These are phyloP conservation scores for Numenius phaeopus DNA, from an alignment of 2,797 vertebrate genomes.

Conservation along the genomic window DNA sequence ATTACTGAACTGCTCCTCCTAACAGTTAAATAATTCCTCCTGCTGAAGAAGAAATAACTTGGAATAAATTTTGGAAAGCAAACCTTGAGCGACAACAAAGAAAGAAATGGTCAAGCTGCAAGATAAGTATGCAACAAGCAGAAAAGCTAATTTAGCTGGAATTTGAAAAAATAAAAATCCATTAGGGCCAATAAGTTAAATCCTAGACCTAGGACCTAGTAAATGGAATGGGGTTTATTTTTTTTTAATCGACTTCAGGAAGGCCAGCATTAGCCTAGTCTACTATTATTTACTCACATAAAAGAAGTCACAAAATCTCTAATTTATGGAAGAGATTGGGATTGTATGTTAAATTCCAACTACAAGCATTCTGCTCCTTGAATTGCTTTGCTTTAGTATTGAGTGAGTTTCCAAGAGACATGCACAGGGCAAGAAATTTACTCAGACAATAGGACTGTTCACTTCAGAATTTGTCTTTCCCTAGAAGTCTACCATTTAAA, in stretches of 20 bases:
- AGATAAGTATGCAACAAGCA: background rate
- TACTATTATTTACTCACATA: background rate
- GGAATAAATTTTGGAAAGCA: slow-evolving; percentile 6
- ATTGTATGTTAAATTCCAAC: background rate
- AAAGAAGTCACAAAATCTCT: background rate
- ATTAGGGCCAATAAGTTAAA: background rate
- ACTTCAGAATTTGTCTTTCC: background rate
- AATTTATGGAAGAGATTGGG: background rate
- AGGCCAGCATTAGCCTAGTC: background rate
- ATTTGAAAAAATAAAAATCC: background rate
- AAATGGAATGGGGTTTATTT: background rate
- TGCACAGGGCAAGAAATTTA: background rate
- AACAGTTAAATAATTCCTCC: background rate
- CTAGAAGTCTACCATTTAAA: background rate
- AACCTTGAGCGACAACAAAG: background rate
- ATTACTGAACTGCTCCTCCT: background rate
- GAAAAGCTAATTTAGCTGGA: background rate
- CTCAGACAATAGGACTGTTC: background rate
- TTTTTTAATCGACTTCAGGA: background rate
- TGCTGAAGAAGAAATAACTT: background rate
- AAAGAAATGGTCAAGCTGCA: background rate
- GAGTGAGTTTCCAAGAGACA: background rate
- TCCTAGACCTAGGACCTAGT: background rate
- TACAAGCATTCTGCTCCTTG: background rate
- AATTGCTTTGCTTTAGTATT: background rate